Percentiles rank a stretch among this genome's conserved stretches.
Evolutionary conservation across 1,140 invertebrate species (phyloP).

Genomic region (Zophobas morio): DNA sequence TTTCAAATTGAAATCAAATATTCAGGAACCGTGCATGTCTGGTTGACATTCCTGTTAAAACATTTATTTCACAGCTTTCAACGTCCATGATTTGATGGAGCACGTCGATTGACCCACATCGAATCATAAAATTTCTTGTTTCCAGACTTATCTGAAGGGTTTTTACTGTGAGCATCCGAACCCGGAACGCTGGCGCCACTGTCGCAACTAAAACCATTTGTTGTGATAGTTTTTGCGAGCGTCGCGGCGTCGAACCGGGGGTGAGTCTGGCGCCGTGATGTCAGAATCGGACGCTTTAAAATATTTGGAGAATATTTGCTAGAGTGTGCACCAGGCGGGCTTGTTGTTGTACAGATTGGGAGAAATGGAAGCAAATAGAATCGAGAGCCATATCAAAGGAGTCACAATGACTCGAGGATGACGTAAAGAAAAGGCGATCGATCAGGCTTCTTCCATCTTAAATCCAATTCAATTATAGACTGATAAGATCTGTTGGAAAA

Average conservation of each 20-base stretch:
- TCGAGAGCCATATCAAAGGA: slow-evolving; percentile 17
- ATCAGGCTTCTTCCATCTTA: slow-evolving; percentile 41
- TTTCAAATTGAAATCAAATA: slow-evolving; percentile 62
- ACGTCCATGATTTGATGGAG: slow-evolving; percentile 51
- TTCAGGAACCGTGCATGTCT: slow-evolving; percentile 57
- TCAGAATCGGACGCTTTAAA: slow-evolving; percentile 25
- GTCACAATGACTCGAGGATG: slow-evolving; percentile 31
- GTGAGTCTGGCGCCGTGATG: slow-evolving; percentile 21
- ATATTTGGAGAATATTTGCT: neutral
- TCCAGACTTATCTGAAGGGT: slow-evolving; percentile 13
- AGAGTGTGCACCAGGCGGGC: neutral
- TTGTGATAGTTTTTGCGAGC: slow-evolving; percentile 47
- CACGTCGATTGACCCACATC: slow-evolving; percentile 50
- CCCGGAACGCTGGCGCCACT: slow-evolving; percentile 17
- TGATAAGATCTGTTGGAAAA: slow-evolving; percentile 35
- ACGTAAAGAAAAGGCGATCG: slow-evolving; percentile 27
- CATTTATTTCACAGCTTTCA: slow-evolving; percentile 60
- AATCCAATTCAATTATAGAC: slow-evolving; percentile 43
- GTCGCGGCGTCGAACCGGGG: slow-evolving; percentile 21
- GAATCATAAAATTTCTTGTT: slow-evolving; percentile 32
- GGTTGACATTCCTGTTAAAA: slow-evolving; percentile 61
- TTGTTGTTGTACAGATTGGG: slow-evolving; percentile 10
- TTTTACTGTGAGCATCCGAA: neutral
- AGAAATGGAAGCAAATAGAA: slow-evolving; percentile 15
- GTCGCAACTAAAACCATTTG: slow-evolving; percentile 36